Base-by-base conservation (phyloP, 1,140 invertebrate species). In the Conus ventricosus region DNA sequence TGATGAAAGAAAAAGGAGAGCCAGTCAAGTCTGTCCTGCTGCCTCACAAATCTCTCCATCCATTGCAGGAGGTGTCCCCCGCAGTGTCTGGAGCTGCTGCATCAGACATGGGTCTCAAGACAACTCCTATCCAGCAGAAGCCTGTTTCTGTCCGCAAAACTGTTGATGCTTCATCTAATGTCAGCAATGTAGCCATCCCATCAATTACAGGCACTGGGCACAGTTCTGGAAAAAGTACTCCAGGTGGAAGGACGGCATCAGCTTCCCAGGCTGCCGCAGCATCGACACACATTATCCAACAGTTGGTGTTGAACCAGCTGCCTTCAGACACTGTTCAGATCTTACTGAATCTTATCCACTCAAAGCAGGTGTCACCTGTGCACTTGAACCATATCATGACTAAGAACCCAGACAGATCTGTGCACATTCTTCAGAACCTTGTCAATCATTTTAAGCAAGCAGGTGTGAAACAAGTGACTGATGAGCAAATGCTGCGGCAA, bases 1-100 rank as follows among this genome's bases (percentile, higher is more conserved):
- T 92, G 53, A 84, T 88, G 20, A 91, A 93, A 81, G 91, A 89
- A 84, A 88, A 63, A 27, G 67, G 87, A 5, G 67, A 84, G 53
- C 39, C 82, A 5, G 51, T 81, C 8, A 55, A 25, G 51, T 60
- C 85, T 15, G 85, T 75, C 13, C 85, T 88, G 39, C 20, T 55
- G 71, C 60, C 23, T 23, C 81, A 53, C 23, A 76, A 51, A 57
- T 53, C 60, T n/a, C 20, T 15, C n/a, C 54, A 27, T 84, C 54
- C 23, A 17, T 51, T 15, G 27, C 67, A 87, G 71, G 25, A 54
- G 85, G 63, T 20, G 54, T 55, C 60, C 5, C 13, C 85, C 85
- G 25, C 23, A 51, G 7, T 20, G 51, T 20, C 53, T 17, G 27
- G 27, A 87, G 63, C 8, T 53, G 20, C 7, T 7, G n/a, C 82